A percentile compares a stretch with the other conserved stretches of the same genome.
phyloP scores from a whole-genome alignment of 2,113 vertebrate species.

The Lophotis ruficrista region DNA sequence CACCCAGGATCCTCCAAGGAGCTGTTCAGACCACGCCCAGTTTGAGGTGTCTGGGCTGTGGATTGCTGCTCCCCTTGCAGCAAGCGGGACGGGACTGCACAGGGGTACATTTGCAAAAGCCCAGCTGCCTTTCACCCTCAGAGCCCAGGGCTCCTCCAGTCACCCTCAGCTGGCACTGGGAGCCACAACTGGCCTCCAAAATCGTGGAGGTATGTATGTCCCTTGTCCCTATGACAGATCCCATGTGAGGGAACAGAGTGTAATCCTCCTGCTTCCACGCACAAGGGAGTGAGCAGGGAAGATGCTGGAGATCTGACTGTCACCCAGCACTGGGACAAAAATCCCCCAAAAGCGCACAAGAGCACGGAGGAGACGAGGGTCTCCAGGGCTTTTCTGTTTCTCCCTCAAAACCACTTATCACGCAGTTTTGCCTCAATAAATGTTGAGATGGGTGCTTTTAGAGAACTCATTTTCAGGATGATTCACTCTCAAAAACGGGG shows the following conservation, averaged over 20 bases:
- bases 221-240: background rate
- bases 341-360: fast-evolving
- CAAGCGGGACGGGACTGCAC: fast-evolving
- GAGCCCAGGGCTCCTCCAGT: background rate
- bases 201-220: background rate
- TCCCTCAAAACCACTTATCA: background rate
- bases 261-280: background rate
- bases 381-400: background rate
- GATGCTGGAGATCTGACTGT: background rate
- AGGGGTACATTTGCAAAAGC: background rate
- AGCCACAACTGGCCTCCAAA: background rate
- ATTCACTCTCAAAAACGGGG: background rate
- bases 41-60: fast-evolving
- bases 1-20: background rate
- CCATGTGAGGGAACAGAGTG: background rate
- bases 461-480: background rate
- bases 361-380: background rate
- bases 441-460: background rate
- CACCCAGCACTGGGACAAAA: background rate
- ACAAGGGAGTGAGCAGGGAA: background rate
- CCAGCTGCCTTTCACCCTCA: background rate
- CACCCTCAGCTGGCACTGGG: background rate
- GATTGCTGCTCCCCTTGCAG: background rate
- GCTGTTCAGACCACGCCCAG: background rate
- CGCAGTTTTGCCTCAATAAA: background rate